Base-by-base conservation (phyloP, 2,888 invertebrate genomes). In the Agelastica alni region DNA sequence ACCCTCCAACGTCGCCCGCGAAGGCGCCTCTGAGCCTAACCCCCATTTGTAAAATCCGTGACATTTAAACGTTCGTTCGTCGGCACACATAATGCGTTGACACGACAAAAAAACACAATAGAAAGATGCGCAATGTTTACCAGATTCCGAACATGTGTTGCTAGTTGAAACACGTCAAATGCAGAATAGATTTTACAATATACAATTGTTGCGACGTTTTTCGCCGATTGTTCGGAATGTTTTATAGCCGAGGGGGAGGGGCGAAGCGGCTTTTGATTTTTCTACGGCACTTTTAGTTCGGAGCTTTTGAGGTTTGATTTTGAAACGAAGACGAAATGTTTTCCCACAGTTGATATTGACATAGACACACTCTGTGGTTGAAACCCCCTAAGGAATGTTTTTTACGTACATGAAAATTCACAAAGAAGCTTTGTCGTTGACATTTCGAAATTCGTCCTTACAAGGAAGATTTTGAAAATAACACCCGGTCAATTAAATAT, bases 91-190 rank as follows among this genome's bases (percentile, higher is more conserved):
- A 42, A 31, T 41, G 66, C 69, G 71, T 69, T 70, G 71, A 68
- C 71, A 67, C 67, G 60, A 69, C 68, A 72, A 71, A n/a, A 70
- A 72, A 70, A 65, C 51, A 71, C 71, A 73, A 73, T 68, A 71
- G 63, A 67, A 72, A 68, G 73, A 72, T 72, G 71, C 69, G 71
- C 69, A 64, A 54, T 71, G 67, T 71, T 68, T 70, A 65, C 65
- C 61, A 58, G 62, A 64, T 60, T 58, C 64, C 66, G 59, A 63
- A 69, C 70, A 71, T 68, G 68, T 72, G 70, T 72, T 65, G 51
- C 56, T 51, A 58, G 57, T 59, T 63, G 61, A 61, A 61, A 65
- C 43, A 56, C 58, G 63, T 65, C 66, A 66, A 58, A 61, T 57
- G 59, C 64, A 65, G 58, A 59, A 62, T 59, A 49, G 61, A 49